Evolutionary conservation across 2,797 vertebrate species (phyloP), one percentile per base, ranked within the genome.

Genomic region (Scolopax rusticola): DNA sequence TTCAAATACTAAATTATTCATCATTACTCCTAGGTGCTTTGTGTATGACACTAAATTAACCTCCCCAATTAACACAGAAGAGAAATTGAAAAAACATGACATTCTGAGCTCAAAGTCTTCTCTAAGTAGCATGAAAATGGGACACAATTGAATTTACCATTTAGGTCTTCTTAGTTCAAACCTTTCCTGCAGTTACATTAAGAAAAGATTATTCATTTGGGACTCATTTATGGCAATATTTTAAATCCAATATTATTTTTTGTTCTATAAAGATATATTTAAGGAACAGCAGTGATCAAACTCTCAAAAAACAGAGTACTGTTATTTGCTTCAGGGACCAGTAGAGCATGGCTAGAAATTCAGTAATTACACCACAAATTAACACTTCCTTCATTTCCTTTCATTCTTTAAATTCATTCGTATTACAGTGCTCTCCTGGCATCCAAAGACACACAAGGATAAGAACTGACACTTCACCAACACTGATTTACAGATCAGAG

Each of bases 281-380:
- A 84, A 51, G 53, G 11, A 25, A 74, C 45, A 81, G 91, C 57
- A 69, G 16, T 73, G 53, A 75, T 77, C 84, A 90, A 87, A 89
- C 56, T 83, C 50, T 82, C 79, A 90, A 95, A 93, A 93, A 77
- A 74, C 20, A 82, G 33, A 64, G 59, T 38, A 60, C 32, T 93
- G 71, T 73, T 90, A 77, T 43, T 75, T 84, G 90, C 80, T 71
- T n/a, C 57, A 83, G 78, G 76, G 79, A 64, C 77, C 43, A 69
- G 64, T 33, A 78, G 67, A 87, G 79, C 88, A 64, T 89, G 60
- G 84, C 83, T 81, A 84, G 47, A 96, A 96, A 94, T 84, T 56
- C 50, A 54, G 77, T 97, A 95, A 92, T 96, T 92, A 96, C 89
- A 91, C 91, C 94, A 96, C 90, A 97, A 95, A 95, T 95, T 94